Evolutionary conservation across 1,140 invertebrate species (phyloP).

Genomic region (Pogonomyrmex californicus): DNA sequence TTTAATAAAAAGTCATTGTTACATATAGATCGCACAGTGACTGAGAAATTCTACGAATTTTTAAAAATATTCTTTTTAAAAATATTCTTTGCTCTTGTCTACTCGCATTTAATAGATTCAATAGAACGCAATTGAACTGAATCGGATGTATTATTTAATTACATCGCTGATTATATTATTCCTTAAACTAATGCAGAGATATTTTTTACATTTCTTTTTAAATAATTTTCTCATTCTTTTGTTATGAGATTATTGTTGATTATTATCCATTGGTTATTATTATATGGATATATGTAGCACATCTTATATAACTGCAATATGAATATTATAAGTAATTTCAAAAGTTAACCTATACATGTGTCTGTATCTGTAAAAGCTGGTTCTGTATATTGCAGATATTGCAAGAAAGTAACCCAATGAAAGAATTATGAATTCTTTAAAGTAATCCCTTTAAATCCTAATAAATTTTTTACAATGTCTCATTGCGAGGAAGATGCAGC

Average conservation of each 20-base stretch:
- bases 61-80: not conserved
- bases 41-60: not conserved
- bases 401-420: slow-evolving; percentile 45
- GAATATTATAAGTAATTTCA: not conserved
- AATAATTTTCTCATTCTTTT: slow-evolving; percentile 23
- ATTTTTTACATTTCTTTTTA: not conserved
- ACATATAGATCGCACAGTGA: not conserved
- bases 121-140: not conserved
- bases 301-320: not conserved
- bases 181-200: not conserved
- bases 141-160: slow-evolving; percentile 41
- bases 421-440: slow-evolving; percentile 71
- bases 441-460: slow-evolving; percentile 63
- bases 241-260: not conserved
- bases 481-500: slow-evolving; percentile 84
- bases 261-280: not conserved
- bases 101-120: not conserved
- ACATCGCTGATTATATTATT: not conserved
- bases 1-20: not conserved
- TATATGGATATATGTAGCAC: too few species aligned
- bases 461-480: slow-evolving; percentile 81
- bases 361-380: not conserved
- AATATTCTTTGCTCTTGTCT: not conserved
- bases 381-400: slow-evolving; percentile 52
- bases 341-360: not conserved